Evolutionary conservation across 2,113 vertebrate species (phyloP), one percentile per base, ranked within the genome.

Genomic region (Rhizomys pruinosus): DNA sequence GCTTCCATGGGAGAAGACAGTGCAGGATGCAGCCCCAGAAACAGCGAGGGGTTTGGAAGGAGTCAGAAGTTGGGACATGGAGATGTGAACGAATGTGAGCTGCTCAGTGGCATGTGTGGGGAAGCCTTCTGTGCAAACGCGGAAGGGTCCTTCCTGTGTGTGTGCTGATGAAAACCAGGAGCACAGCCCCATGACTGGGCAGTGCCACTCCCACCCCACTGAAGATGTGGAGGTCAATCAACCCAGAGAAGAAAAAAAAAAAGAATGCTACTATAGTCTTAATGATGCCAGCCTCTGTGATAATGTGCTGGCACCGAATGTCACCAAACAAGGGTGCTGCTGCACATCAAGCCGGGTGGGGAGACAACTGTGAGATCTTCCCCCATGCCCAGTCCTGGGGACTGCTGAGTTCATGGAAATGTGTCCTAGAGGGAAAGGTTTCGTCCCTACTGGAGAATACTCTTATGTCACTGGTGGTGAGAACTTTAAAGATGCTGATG

Each of bases 341-440:
- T 99, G 99, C 90, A 99, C 99, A 0, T 98, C 99, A 69, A 22
- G 99, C 99, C 0, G 99, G 99, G 69, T 99, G 99, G 99, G 99
- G 99, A 0, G 99, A 99, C 91, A 99, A 99, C 98, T 99, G 99
- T 74, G 99, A 99, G 98, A 99, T 99, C 77, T 98, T 99, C 96
- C 99, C 99, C 6, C 99, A 98, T 99, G 99, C 91, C 99, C 99
- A 0, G 98, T 99, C 42, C 94, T 98, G 73, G 99, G 98, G 87
- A 99, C 99, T 84, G 99, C 99, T 98, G 99, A 99, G 97, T 99
- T 99, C 97, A 96, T 98, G 66, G 98, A 99, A 95, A 98, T 99
- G 98, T 99, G 99, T 98, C 99, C 99, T 20, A 98, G 98, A 94
- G 99, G 99, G 84, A 98, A 98, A 98, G 99, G 99, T 42, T 99